A percentile compares a stretch with the other conserved stretches of the same genome.
Evolutionary conservation across 2,797 vertebrate genomes (phyloP).

Genomic region (Pseudochirops corinnae): DNA sequence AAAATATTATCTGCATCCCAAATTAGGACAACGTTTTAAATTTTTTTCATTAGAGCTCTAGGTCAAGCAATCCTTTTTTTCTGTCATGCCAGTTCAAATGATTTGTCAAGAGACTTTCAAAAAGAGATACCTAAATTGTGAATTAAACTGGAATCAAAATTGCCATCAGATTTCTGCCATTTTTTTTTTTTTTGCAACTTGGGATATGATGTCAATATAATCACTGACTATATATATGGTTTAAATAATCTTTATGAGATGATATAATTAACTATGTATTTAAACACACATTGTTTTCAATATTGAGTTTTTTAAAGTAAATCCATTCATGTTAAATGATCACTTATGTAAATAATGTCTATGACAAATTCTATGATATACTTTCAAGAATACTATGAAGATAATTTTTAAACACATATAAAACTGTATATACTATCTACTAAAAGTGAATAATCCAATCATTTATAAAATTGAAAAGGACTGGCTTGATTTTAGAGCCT

Average conservation of each 20-base stretch:
- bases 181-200: constrained; percentile 39
- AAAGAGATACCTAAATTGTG: constrained; percentile 42
- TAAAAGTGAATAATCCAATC: not conserved
- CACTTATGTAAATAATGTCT: not conserved
- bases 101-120: constrained; percentile 49
- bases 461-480: not conserved
- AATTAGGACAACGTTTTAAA: constrained; percentile 78
- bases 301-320: constrained; percentile 7
- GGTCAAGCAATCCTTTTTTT: constrained; percentile 76
- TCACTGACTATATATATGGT: not conserved
- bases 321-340: constrained; percentile 63
- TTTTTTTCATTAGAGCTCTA: constrained; percentile 74
- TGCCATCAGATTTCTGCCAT: constrained; percentile 38
- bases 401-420: not conserved
- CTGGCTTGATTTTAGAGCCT: not conserved
- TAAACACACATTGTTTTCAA: not conserved
- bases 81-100: constrained; percentile 62
- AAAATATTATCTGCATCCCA: constrained; percentile 82
- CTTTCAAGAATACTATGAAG: constrained; percentile 3
- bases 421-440: not conserved
- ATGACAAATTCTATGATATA: constrained; percentile 46
- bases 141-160: constrained; percentile 51
- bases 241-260: constrained; percentile 53
- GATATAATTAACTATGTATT: not conserved
- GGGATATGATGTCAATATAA: constrained; percentile 57